Evolutionary conservation across 2,113 vertebrate species (phyloP), one percentile per base, ranked within the genome.

Genomic region (Sorex araneus): DNA sequence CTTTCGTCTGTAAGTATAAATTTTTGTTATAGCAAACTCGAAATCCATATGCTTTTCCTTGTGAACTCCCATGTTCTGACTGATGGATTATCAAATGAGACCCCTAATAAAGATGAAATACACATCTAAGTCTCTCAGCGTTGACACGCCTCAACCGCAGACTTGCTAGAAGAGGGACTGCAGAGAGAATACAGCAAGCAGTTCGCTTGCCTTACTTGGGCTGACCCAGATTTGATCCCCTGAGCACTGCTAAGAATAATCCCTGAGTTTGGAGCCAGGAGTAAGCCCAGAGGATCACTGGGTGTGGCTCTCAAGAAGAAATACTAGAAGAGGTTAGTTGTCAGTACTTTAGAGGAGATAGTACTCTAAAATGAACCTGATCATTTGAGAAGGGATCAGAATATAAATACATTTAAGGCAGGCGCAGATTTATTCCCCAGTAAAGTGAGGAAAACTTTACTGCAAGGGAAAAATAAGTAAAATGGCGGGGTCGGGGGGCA

Each of bases 1-100:
- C 98, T 93, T 83, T 99, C 30, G 36, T 94, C 60, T 99, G 99
- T 99, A 98, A 97, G 99, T 99, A 97, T 95, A 88, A 12, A 2
- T 93, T 8, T 87, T 84, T 84, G 73, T 96, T 75, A 34, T 0
- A 75, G 74, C 36, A 93, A 32, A 18, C 60, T 75, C 10, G 11
- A 23, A 11, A 54, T 40, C 50, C 54, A 25, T 27, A 28, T 25
- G 6, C 12, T 88, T 50, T 70, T 80, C 54, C 73, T 77, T 54
- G 27, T 73, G 45, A 82, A 71, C 10, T 11, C 16, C 82, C 79
- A 43, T 34, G 34, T 78, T 94, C 34, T 70, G 78, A 4, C 54
- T 11, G 40, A 15, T 6, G 43, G 67, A 32, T 60, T 54, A 19
- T 78, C 81, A 76, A 50, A 64, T 36, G 28, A 15, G 47, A n/a